A percentile compares a stretch with the other conserved stretches of the same genome.
Conservation (phyloP, 2,888 invertebrate species). For the Leptarthrus brevirostris region DNA sequence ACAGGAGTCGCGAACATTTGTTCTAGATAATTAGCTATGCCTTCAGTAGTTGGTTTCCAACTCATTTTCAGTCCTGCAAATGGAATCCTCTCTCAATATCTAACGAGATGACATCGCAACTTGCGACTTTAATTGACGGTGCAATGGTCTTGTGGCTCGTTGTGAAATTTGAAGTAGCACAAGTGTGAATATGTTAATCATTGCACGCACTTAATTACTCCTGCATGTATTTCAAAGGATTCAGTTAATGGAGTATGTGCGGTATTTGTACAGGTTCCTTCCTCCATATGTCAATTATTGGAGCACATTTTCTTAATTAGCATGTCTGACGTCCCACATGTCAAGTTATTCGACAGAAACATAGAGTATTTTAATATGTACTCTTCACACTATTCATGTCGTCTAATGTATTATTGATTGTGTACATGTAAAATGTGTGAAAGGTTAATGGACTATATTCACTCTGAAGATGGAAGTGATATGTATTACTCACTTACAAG, state of each 20-base stretch:
- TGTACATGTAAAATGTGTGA: no score
- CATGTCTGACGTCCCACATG: not conserved
- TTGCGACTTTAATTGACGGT: constrained; percentile 41
- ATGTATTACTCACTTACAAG: no score
- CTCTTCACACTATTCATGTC: no score
- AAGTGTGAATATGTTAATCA: constrained; percentile 44
- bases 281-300: not conserved
- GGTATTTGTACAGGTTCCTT: not conserved
- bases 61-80: constrained; percentile 30
- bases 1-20: constrained; percentile 43
- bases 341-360: no score
- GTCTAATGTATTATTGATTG: no score
- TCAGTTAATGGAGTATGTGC: not conserved
- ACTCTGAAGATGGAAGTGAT: no score
- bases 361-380: no score
- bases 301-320: not conserved
- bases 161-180: constrained; percentile 28
- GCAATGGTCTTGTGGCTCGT: constrained; percentile 50
- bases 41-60: constrained; percentile 18
- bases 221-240: constrained; percentile 6
- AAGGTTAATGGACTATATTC: no score
- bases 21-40: constrained; percentile 48
- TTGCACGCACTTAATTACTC: constrained; percentile 50
- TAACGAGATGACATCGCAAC: constrained; percentile 49
- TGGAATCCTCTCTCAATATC: not conserved